phyloP scores from a whole-genome alignment of 2,113 vertebrate genomes.

The Azemiops feae region DNA sequence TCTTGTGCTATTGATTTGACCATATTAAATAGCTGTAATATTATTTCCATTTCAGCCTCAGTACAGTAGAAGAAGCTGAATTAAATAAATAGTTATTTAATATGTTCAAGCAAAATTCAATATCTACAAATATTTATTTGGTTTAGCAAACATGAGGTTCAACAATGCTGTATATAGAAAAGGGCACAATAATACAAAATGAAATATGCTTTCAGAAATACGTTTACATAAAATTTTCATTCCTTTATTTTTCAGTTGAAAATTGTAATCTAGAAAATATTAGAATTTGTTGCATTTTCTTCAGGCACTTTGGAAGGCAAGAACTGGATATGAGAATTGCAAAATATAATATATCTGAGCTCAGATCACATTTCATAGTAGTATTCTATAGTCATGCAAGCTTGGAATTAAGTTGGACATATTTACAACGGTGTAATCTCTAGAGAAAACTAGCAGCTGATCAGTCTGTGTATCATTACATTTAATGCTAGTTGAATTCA shows the following conservation, averaged over 20 bases:
- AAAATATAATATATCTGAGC: conserved; percentile 15
- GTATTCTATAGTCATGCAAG: neutral
- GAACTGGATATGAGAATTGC: neutral
- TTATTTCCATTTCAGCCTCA: neutral
- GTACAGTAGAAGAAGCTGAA: neutral
- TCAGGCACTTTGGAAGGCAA: neutral
- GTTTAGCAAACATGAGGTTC: neutral
- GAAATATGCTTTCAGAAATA: neutral
- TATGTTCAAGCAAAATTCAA: neutral
- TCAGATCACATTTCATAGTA: neutral
- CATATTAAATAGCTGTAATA: neutral
- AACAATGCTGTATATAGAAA: neutral
- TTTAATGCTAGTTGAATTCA: neutral
- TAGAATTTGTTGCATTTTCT: conserved; percentile 1
- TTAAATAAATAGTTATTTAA: neutral
- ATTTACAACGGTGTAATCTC: neutral
- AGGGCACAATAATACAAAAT: neutral
- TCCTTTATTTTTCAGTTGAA: neutral
- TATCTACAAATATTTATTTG: neutral
- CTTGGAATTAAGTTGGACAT: neutral
- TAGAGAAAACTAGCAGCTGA: neutral
- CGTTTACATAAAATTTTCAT: neutral
- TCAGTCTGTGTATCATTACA: neutral
- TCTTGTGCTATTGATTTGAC: neutral
- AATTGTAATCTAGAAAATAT: neutral